Base-by-base conservation (phyloP, 2,113 vertebrate species). In the Tachysurus vachellii region DNA sequence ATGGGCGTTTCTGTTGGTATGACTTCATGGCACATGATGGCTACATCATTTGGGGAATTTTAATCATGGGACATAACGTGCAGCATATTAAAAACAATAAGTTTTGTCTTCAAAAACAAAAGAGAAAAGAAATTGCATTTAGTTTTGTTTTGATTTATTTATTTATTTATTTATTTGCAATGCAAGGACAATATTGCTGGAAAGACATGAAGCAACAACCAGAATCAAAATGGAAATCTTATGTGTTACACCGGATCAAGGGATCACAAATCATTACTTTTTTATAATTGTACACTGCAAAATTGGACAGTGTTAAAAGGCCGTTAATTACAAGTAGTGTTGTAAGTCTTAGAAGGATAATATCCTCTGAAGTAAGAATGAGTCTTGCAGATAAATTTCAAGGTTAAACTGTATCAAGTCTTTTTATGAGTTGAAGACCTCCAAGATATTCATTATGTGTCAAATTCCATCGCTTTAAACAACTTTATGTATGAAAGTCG, bases 51-150 rank as follows among this genome's bases (percentile, higher is more conserved):
- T 73, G 88, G 85, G 50, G 47, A 88, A 76, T 80, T 87, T 85
- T 54, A 87, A 87, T 90, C 87, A 90, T 82, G 85, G 42, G 85
- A 88, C 82, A 70, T 82, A 19, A 84, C 14, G 31, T 87, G 64
- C 5, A 28, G 14, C 6, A 36, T 28, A 61, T 88, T 53, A 86
- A 59, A 76, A 57, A 54, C 16, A 26, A 53, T 53, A 13, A n/a
- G 12, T 7, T 62, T 36, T 16, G 31, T 66, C 11, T 19, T 71
- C 31, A 73, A 36, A 73, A 73, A 73, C 11, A 4, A 36, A 36
- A 36, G 36, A 36, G 36, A 42, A 73, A 44, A 17, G 0, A 50
- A 26, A 42, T 71, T 11, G 21, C 47, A 13, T 26, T 50, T 1
- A 26, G 23, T 75, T 19, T 21, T 0, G 0, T 47, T 26, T 47